Conservation (phyloP, 2,888 invertebrate species). For the Chouioia cunea region DNA sequence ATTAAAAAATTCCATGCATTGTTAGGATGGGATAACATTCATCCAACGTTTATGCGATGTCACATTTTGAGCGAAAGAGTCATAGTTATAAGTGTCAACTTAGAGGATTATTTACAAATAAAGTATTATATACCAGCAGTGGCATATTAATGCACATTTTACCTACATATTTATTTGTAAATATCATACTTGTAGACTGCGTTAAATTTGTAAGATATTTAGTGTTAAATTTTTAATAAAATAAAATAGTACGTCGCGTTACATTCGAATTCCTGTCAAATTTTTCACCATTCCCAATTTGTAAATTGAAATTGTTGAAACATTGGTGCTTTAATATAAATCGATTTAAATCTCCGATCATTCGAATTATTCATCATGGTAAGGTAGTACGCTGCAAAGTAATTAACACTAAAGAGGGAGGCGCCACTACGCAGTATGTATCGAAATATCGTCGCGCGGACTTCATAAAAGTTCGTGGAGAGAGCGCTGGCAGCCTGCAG, state of each 20-base stretch:
- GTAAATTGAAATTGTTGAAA: too few species aligned
- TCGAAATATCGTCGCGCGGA: not conserved
- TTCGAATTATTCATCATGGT: not conserved
- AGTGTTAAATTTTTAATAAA: constrained; percentile 12
- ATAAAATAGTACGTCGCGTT: not conserved
- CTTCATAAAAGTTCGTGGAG: too few species aligned
- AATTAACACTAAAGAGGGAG: not conserved
- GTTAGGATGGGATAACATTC: constrained; percentile 82
- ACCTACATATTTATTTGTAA: constrained; percentile 13
- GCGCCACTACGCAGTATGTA: not conserved
- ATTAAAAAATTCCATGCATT: constrained; percentile 85
- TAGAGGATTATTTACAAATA: constrained; percentile 81
- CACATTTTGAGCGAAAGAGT: constrained; percentile 82
- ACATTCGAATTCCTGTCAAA: too few species aligned
- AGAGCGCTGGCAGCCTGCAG: constrained; percentile 5
- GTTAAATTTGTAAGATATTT: not conserved
- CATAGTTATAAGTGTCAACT: constrained; percentile 80
- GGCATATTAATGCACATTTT: constrained; percentile 17
- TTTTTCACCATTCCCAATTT: too few species aligned
- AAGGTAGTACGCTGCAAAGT: not conserved
- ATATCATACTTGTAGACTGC: not conserved
- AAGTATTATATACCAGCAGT: constrained; percentile 84
- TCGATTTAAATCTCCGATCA: too few species aligned
- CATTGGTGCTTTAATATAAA: too few species aligned
- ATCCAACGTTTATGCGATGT: constrained; percentile 80